Base-by-base conservation (phyloP, 2,113 vertebrate genomes). In the Strix uralensis region DNA sequence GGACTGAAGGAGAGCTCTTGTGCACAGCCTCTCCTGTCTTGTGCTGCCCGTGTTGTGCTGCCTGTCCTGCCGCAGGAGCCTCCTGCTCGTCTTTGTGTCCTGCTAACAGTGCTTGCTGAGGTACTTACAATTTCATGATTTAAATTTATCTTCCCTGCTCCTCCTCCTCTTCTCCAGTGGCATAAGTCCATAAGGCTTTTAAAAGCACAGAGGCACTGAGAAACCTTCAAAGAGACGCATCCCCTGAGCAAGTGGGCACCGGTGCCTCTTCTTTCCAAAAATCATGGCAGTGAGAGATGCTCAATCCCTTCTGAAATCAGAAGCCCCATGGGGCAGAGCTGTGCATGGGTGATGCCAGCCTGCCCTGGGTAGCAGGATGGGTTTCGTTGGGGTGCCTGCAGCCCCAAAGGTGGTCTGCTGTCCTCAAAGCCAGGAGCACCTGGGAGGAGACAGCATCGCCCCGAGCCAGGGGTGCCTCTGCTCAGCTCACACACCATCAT, bases 41-140 rank as follows among this genome's bases (percentile, higher is more conserved):
- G 14, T 57, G 80, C 54, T 62, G 36, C 52, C 58, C 3, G 3
- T 62, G 15, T 19, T 15, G 3, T 42, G 67, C 83, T 77, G 47
- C 59, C 54, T 2, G 1, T 77, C 65, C 65, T 4, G 0, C 44
- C 0, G 0, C 2, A 3, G 57, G 51, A 47, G 19, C 29, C 59
- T 66, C 26, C 58, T 63, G 78, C 36, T n/a, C 0, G 0, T 36
- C 59, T 59, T 42, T 42, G 44, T 83, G 42, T 29, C 72, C 71
- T 80, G 62, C 58, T 54, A 25, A 27, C 7, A 51, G 72, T 3
- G 0, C 26, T 51, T 2, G 1, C 59, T 1, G 3, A 81, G 54
- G 16, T 15, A 5, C 34, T 84, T 73, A 49, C 21, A 30, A 47
- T 51, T 58, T 71, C 71, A 62, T 0, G 0, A 55, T 8, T 70